phyloP scores from a whole-genome alignment of 2,888 invertebrate species.

The Pseudanteris insignis region DNA sequence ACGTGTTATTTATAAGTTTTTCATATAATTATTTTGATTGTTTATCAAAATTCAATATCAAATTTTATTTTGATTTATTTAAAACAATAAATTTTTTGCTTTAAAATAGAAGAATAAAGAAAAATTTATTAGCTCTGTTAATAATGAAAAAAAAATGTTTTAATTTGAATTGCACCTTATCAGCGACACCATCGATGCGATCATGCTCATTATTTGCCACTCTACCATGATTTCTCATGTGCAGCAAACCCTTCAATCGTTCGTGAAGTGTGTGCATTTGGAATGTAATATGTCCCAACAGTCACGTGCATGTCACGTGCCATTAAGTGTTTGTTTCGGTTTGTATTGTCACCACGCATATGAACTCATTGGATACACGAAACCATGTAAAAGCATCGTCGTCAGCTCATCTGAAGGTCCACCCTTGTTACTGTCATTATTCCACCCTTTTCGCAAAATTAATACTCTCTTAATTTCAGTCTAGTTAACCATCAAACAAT shows the following conservation, averaged over 20 bases:
- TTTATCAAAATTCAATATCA: no score
- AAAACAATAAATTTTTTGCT: no score
- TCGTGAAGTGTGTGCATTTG: conserved; percentile 64
- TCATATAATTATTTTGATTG: no score
- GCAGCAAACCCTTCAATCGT: conserved; percentile 56
- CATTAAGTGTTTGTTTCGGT: conserved; percentile 67
- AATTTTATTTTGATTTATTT: no score
- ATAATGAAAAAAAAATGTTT: no score
- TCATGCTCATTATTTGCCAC: conserved; percentile 27
- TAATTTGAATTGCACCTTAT: conserved; percentile 17
- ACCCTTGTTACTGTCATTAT: conserved; percentile 51
- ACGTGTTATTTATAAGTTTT: no score
- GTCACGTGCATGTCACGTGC: conserved; percentile 69
- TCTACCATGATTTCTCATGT: conserved; percentile 41
- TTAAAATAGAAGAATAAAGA: no score
- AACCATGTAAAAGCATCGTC: conserved; percentile 24
- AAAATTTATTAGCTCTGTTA: no score
- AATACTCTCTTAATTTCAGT: conserved; percentile 34
- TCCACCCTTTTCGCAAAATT: conserved; percentile 55
- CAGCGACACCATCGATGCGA: conserved; percentile 13
- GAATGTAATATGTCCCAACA: conserved; percentile 65
- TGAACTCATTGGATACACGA: conserved; percentile 48
- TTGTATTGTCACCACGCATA: conserved; percentile 66
- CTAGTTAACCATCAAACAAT: no score
- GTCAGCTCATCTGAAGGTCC: conserved; percentile 11